Evolutionary conservation across 2,797 vertebrate genomes (phyloP).

Genomic region (Manis pentadactyla): DNA sequence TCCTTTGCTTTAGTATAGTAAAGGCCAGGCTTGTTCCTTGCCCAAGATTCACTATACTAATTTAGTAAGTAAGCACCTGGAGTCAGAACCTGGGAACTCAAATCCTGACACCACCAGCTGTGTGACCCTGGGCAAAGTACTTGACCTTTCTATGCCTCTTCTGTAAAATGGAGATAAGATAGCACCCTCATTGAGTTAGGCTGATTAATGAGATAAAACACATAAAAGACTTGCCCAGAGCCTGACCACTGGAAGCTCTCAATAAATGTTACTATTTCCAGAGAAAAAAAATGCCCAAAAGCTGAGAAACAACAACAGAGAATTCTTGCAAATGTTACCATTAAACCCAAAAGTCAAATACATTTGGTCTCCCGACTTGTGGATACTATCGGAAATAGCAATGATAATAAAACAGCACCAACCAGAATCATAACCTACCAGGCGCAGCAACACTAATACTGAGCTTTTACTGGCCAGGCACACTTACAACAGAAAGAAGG

Average conservation of each 20-base stretch:
- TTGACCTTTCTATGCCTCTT: constrained; percentile 58
- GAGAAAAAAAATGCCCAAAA: neutral
- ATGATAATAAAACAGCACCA: neutral
- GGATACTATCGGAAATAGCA: neutral
- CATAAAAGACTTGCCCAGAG: neutral
- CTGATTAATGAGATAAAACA: constrained; percentile 30
- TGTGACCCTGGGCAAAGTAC: neutral
- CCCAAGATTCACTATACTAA: neutral
- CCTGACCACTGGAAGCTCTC: neutral
- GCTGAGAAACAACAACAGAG: neutral
- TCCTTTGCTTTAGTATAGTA: neutral
- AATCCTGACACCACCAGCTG: neutral
- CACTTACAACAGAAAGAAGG: constrained; percentile 26
- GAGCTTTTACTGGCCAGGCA: neutral
- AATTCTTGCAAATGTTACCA: constrained; percentile 1
- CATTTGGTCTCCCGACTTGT: neutral
- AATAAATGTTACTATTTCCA: constrained; percentile 57
- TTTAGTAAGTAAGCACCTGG: neutral
- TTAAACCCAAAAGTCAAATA: constrained; percentile 46
- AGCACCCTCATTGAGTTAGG: neutral
- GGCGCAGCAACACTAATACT: neutral
- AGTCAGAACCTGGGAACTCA: constrained; percentile 18
- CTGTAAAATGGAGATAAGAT: constrained; percentile 1
- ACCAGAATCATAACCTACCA: neutral
- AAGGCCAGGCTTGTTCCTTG: neutral